Percentiles rank a stretch among this genome's conserved stretches.
Evolutionary conservation across 92 coral and sea anemone genomes (phyloP).

Genomic region (Meandrina meandrites): DNA sequence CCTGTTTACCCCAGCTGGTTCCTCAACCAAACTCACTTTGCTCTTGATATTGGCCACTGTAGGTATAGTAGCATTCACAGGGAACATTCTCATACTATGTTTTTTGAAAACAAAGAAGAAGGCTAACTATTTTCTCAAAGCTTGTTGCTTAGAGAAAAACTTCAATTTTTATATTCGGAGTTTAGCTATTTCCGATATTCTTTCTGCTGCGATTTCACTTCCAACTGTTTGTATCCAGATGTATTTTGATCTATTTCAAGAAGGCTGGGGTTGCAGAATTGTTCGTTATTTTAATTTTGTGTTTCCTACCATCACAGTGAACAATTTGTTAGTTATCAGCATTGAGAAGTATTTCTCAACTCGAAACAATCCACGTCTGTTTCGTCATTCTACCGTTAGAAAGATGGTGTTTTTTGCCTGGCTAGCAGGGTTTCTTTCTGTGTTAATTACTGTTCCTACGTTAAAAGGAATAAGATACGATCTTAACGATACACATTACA

Average conservation of each 20-base stretch:
- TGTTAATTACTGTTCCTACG: not conserved
- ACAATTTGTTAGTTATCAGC: not conserved
- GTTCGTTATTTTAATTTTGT: not conserved
- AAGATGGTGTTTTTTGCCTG: not conserved
- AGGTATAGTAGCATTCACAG: not conserved
- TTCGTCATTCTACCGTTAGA: not conserved
- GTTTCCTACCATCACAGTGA: not conserved
- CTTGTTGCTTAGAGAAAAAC: not conserved
- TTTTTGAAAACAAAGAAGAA: not conserved
- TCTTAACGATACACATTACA: not conserved
- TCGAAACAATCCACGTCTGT: not conserved
- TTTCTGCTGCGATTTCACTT: not conserved
- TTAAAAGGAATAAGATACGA: not conserved
- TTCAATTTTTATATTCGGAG: not conserved
- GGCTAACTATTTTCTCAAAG: not conserved
- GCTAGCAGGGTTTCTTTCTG: not conserved
- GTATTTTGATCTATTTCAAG: not conserved
- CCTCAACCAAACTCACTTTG: not conserved
- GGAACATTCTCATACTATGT: not conserved
- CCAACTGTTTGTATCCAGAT: not conserved
- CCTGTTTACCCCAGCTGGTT: not conserved
- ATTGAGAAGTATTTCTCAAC: not conserved
- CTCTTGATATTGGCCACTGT: not conserved
- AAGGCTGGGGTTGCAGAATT: not conserved
- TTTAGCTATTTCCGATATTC: not conserved